Conservation (phyloP, 2,888 invertebrate species). For the Schrankia costaestrigalis region DNA sequence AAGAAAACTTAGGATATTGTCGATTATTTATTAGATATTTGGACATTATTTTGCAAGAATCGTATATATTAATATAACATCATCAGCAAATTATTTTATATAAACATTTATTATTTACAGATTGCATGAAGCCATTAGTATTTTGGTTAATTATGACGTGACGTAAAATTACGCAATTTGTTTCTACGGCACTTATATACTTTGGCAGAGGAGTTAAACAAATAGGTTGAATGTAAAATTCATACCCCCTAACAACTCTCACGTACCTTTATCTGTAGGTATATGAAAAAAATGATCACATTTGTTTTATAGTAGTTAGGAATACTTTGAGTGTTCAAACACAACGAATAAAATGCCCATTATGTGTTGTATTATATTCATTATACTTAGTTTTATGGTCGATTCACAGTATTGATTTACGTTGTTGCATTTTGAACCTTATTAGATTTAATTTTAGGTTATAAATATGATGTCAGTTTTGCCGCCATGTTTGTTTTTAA, state of each 20-base stretch:
- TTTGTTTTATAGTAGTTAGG: slow-evolving; percentile 27
- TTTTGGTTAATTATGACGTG: slow-evolving; percentile 40
- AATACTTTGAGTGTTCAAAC: slow-evolving; percentile 54
- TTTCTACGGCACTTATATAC: slow-evolving; percentile 23
- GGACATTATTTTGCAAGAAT: slow-evolving; percentile 22
- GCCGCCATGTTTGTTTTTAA: slow-evolving; percentile 43
- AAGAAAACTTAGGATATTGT: slow-evolving; percentile 21
- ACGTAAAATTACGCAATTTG: slow-evolving; percentile 28
- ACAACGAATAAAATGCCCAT: slow-evolving; percentile 62
- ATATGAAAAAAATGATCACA: slow-evolving; percentile 22
- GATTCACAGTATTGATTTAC: slow-evolving; percentile 59
- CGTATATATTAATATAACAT: slow-evolving; percentile 25
- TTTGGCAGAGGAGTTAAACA: slow-evolving; percentile 54
- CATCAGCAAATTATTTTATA: slow-evolving; percentile 23
- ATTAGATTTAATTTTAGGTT: slow-evolving; percentile 41
- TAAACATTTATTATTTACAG: slow-evolving; percentile 25
- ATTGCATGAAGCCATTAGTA: slow-evolving; percentile 57
- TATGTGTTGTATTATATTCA: slow-evolving; percentile 57
- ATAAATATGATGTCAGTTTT: slow-evolving; percentile 36
- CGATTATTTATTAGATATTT: slow-evolving; percentile 31
- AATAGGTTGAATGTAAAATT: slow-evolving; percentile 19
- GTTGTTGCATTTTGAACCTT: slow-evolving; percentile 40
- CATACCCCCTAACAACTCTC: slow-evolving; percentile 30
- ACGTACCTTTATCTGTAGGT: slow-evolving; percentile 31
- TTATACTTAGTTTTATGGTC: slow-evolving; percentile 52